These are phyloP conservation scores for Echinarachnius parma DNA, from an alignment of 53 echinoderm and acorn worm genomes.

Conservation along the genomic window DNA sequence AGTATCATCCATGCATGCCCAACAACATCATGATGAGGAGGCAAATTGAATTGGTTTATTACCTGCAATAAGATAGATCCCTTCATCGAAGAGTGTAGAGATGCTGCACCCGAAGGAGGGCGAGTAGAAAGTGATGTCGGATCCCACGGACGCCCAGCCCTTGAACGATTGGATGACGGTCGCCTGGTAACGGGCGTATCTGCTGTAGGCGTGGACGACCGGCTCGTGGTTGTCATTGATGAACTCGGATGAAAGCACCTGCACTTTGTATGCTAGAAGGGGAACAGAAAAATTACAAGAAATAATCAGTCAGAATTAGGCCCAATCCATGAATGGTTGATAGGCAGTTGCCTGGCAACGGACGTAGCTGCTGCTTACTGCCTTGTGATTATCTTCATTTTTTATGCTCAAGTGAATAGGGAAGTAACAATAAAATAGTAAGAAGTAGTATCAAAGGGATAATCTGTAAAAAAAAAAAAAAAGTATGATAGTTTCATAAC, in stretches of 20 bases:
- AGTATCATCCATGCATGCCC: no score
- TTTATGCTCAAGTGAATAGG: no score
- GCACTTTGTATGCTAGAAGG: constrained; percentile 11
- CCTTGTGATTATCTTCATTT: no score
- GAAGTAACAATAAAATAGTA: no score
- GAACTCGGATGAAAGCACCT: not conserved
- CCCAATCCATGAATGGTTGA: no score
- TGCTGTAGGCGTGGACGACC: not conserved
- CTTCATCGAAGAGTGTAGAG: not conserved
- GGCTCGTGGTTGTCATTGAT: not conserved
- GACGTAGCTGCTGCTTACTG: no score
- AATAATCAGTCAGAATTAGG: no score
- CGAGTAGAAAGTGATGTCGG: constrained; percentile 22
- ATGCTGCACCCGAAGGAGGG: constrained; percentile 5
- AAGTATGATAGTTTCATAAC: no score
- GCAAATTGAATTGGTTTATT: not conserved
- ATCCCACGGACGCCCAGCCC: not conserved
- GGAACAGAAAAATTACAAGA: not conserved
- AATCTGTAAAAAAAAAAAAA: no score
- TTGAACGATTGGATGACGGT: not conserved
- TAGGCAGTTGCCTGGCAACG: no score
- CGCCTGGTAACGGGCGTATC: not conserved
- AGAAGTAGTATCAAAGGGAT: no score
- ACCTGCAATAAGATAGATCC: constrained; percentile 20
- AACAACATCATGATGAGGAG: no score